Conservation (phyloP, 2,797 vertebrate species). For the Neostethus bicornis region DNA sequence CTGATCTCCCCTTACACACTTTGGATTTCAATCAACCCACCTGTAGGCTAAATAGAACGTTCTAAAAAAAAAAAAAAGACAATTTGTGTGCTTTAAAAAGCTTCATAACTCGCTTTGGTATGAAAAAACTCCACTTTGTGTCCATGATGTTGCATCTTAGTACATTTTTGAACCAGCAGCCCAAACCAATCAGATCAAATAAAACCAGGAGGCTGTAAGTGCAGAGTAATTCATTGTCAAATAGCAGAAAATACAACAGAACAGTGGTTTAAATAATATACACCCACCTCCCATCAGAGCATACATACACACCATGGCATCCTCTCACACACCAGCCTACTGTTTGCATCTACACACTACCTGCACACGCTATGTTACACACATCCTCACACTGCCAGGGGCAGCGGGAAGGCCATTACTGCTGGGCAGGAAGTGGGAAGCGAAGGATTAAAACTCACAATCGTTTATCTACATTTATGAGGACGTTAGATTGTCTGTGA, state of each 20-base stretch:
- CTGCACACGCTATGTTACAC: conserved; percentile 35
- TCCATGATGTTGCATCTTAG: too few species aligned
- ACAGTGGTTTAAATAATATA: conserved; percentile 64
- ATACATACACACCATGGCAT: conserved; percentile 23
- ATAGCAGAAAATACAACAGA: conserved; percentile 64
- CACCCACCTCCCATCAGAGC: conserved; percentile 33
- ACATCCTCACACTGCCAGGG: conserved; percentile 8
- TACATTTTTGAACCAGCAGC: too few species aligned
- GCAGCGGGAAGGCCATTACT: conserved; percentile 25
- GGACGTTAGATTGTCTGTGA: conserved; percentile 8
- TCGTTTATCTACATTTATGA: background rate
- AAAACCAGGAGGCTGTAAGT: conserved; percentile 43
- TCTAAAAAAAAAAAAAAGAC: too few species aligned
- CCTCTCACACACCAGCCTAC: conserved; percentile 10
- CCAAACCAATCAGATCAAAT: too few species aligned
- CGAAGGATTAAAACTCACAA: too few species aligned
- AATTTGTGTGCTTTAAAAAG: too few species aligned
- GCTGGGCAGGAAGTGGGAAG: background rate
- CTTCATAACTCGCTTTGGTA: too few species aligned
- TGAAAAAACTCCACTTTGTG: too few species aligned
- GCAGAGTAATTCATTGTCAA: conserved; percentile 75
- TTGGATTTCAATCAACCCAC: too few species aligned
- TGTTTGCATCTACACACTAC: conserved; percentile 28
- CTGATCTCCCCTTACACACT: too few species aligned
- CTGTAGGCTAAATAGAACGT: too few species aligned